A percentile compares a stretch with the other conserved stretches of the same genome.
phyloP scores from a whole-genome alignment of 2,113 vertebrate species.

The Eptesicus fuscus region DNA sequence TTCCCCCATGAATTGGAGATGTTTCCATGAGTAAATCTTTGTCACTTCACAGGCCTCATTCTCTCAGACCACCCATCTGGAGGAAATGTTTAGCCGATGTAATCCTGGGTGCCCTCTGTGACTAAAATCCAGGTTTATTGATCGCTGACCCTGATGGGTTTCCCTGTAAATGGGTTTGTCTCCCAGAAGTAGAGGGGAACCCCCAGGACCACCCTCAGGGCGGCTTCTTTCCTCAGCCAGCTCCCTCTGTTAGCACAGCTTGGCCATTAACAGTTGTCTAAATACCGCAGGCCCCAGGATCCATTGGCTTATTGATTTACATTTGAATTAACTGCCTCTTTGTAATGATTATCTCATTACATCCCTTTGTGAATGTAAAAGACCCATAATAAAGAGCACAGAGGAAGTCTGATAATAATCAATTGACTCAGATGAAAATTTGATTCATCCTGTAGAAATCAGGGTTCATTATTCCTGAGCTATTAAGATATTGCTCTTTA shows the following conservation, averaged over 20 bases:
- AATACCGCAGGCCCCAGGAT: neutral
- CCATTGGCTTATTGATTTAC: neutral
- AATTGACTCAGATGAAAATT: neutral
- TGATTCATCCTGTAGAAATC: neutral
- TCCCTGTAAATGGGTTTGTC: neutral
- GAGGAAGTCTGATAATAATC: neutral
- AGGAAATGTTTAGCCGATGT: neutral
- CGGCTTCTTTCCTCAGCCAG: neutral
- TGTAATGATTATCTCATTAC: neutral
- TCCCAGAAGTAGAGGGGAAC: neutral
- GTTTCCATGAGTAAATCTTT: slow-evolving; percentile 43
- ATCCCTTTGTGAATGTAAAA: neutral
- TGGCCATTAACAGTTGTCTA: neutral
- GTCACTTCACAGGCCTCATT: slow-evolving; percentile 13
- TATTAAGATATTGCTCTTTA: neutral
- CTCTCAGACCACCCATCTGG: slow-evolving; percentile 49
- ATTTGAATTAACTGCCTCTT: neutral
- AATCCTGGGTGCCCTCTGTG: neutral
- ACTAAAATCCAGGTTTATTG: neutral
- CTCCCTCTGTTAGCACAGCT: neutral
- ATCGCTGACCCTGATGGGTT: neutral
- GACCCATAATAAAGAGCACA: neutral
- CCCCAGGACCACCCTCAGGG: neutral
- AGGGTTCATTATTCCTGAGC: neutral
- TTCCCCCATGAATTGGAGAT: neutral